These are phyloP conservation scores for Brachyistius frenatus DNA, from an alignment of 2,113 vertebrate genomes.

Conservation along the genomic window DNA sequence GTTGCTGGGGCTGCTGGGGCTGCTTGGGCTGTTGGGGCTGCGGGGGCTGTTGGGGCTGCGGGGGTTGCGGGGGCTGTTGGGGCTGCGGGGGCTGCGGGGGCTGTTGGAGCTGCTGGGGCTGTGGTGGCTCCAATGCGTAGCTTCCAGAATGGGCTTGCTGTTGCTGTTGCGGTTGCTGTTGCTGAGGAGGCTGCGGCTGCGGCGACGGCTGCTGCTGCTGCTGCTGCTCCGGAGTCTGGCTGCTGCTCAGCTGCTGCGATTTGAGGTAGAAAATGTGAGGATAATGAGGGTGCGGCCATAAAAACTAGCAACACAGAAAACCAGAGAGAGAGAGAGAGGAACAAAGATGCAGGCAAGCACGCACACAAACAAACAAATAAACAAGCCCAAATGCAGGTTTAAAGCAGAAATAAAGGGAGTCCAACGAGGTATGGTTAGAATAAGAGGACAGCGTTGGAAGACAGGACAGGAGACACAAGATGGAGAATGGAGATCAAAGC, in stretches of 20 bases:
- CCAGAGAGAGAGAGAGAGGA: constrained; percentile 54
- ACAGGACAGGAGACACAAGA: constrained; percentile 19
- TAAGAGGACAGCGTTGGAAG: constrained; percentile 25
- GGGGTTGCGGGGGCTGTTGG: constrained; percentile 55
- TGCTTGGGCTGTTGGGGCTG: constrained; percentile 61
- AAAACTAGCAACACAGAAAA: constrained; percentile 84
- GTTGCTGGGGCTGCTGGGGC: constrained; percentile 89
- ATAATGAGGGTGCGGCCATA: constrained; percentile 84
- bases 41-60: constrained; percentile 60
- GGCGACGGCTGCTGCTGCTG: constrained; percentile 46
- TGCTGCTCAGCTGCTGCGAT: constrained; percentile 90
- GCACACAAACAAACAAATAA: constrained; percentile 57
- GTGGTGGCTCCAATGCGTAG: constrained; percentile 66
- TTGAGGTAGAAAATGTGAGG: constrained; percentile 91
- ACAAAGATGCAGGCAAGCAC: constrained; percentile 58
- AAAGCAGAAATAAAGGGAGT: constrained; percentile 56
- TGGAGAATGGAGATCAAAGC: constrained; percentile 31
- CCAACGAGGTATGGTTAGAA: constrained; percentile 48
- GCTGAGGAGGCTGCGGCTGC: constrained; percentile 63
- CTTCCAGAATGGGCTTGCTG: constrained; percentile 62
- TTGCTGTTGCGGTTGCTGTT: constrained; percentile 36
- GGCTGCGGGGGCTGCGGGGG: constrained; percentile 18
- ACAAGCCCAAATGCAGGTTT: constrained; percentile 55
- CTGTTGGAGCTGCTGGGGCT: constrained; percentile 68
- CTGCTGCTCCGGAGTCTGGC: constrained; percentile 91